phyloP scores from a whole-genome alignment of 2,113 vertebrate genomes.

The Calyptommatus sinebrachiatus region DNA sequence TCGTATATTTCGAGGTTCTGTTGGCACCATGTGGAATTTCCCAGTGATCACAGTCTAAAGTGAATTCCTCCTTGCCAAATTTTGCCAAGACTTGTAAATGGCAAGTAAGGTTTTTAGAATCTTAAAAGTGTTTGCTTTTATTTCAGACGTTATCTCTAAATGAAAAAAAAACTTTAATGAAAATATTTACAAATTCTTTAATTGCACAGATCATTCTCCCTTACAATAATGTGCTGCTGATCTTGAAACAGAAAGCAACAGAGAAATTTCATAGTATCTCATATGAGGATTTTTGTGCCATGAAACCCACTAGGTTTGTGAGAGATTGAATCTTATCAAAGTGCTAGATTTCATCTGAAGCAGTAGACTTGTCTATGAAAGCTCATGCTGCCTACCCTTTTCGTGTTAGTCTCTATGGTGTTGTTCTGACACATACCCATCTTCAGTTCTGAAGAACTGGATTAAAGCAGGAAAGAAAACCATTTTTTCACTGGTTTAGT shows the following conservation, averaged over 20 bases:
- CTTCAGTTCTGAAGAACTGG: too few relatives aligned
- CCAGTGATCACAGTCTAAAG: slow-evolving; percentile 25
- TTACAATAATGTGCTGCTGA: not conserved
- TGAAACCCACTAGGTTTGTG: too few relatives aligned
- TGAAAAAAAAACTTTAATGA: not conserved
- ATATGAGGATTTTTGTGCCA: not conserved
- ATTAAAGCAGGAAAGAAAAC: too few relatives aligned
- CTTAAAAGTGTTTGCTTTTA: slow-evolving; percentile 3
- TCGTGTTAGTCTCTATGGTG: too few relatives aligned
- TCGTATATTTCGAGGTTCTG: not conserved
- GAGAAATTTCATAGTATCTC: not conserved
- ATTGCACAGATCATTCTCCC: not conserved
- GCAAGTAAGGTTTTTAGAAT: not conserved
- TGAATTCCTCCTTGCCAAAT: not conserved
- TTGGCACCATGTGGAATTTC: not conserved
- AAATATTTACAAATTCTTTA: slow-evolving; percentile 21
- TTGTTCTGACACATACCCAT: too few relatives aligned
- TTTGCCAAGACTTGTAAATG: slow-evolving; percentile 22
- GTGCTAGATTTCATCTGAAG: too few relatives aligned
- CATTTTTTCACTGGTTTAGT: too few relatives aligned
- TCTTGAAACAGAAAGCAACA: slow-evolving; percentile 28
- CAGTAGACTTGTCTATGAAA: too few relatives aligned
- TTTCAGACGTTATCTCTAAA: slow-evolving; percentile 11
- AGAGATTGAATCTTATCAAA: too few relatives aligned
- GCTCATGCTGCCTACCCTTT: too few relatives aligned